Evolutionary conservation across 2,797 vertebrate genomes (phyloP), one percentile per base, ranked within the genome.

Genomic region (Gymnothorax reevesii): DNA sequence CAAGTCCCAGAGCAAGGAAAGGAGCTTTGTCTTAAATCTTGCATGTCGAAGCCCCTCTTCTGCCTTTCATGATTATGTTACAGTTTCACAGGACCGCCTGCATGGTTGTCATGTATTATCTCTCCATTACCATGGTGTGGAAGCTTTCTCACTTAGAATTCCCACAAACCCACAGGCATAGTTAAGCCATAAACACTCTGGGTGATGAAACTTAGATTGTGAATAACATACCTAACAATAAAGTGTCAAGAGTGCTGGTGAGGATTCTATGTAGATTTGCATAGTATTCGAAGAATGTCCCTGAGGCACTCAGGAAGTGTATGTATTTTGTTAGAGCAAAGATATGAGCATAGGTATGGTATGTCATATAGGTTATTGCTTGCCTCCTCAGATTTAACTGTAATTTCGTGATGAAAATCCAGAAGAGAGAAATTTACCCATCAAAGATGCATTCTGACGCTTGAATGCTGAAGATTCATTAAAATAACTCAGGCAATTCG

Each of bases 41-140:
- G 6, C 69, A 83, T 54, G 80, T 86, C 64, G 25, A 42, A 2
- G 33, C 33, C 87, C 85, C 71, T 57, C 57, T 62, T 52, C 82
- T 57, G 57, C 86, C 83, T 88, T 66, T 90, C 82, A 75, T n/a
- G 88, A 86, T 42, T 90, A 80, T 57, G 83, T 77, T 55, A 83
- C 20, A 77, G 57, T 66, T 69, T 9, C 33, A 57, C 87, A 91
- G 73, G 87, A 85, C 83, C 80, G 86, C 89, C 88, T 86, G 86
- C n/a, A 83, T 42, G 33, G 33, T 42, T 57, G 88, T 57, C 59
- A 79, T 75, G 82, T 85, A 84, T 69, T 66, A 85, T 79, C 71
- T 85, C 25, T 55, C 57, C 62, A 84, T 55, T 52, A 82, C 7
- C 22, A 20, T 9, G 52, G 77, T 49, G 59, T 7, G 10, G 59